A percentile compares a stretch with the other conserved stretches of the same genome.
Evolutionary conservation across 2,888 invertebrate species (phyloP).

Genomic region (Drosophila algonquin): DNA sequence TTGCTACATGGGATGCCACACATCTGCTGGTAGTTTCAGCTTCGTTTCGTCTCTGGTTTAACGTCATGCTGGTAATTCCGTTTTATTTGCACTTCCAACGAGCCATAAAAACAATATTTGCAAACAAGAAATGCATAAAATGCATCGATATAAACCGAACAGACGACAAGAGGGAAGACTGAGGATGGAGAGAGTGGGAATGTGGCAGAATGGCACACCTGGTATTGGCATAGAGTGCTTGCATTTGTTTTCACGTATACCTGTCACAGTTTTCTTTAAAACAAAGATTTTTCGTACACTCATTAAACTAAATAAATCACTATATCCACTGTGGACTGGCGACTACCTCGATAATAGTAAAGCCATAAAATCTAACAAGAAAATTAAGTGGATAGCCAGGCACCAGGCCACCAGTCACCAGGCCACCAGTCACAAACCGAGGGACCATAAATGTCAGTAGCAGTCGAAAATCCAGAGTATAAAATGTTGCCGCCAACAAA

Average conservation of each 20-base stretch:
- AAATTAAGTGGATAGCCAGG: constrained; percentile 61
- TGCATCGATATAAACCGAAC: constrained; percentile 32
- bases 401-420: constrained; percentile 1
- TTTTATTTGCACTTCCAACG: constrained; percentile 37
- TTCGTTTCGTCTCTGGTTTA: background rate
- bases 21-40: constrained; percentile 14
- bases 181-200: background rate
- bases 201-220: background rate
- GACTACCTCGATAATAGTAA: constrained; percentile 56
- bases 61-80: constrained; percentile 29
- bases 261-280: background rate
- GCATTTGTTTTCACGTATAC: background rate
- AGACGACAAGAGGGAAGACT: background rate
- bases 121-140: constrained; percentile 46
- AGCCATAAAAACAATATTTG: constrained; percentile 53
- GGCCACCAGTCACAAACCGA: background rate
- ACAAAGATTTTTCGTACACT: background rate
- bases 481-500: constrained; percentile 38
- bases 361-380: constrained; percentile 69
- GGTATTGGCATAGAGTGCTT: background rate
- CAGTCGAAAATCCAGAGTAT: constrained; percentile 66
- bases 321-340: constrained; percentile 50
- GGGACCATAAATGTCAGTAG: constrained; percentile 74
- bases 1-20: constrained; percentile 26
- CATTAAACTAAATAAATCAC: constrained; percentile 60